Percentiles rank a stretch among this genome's conserved stretches.
Evolutionary conservation across 2,113 vertebrate genomes (phyloP).

Genomic region (Pipa parva): DNA sequence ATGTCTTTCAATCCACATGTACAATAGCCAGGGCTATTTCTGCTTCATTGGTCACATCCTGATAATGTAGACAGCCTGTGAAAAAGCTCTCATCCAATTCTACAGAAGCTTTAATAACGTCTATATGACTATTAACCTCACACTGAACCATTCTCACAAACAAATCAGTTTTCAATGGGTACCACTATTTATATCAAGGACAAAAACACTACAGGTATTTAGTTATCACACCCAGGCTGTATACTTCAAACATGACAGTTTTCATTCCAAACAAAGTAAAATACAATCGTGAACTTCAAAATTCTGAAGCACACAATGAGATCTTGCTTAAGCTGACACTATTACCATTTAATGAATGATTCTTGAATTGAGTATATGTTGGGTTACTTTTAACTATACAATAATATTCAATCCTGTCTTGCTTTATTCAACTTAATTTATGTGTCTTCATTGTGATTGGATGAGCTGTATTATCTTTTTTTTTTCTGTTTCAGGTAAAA

Average conservation of each 20-base stretch:
- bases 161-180: slow-evolving; percentile 2
- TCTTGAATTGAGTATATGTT: too few relatives aligned
- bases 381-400: too few relatives aligned
- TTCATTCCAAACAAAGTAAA: too few relatives aligned
- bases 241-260: neutral
- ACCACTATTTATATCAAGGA: neutral
- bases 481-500: too few relatives aligned
- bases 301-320: too few relatives aligned
- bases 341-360: too few relatives aligned
- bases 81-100: slow-evolving; percentile 6
- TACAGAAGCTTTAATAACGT: neutral
- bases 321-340: too few relatives aligned
- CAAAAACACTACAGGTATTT: neutral
- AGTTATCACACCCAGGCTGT: neutral
- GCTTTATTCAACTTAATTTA: too few relatives aligned
- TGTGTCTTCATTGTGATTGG: too few relatives aligned
- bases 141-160: neutral
- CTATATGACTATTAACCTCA: slow-evolving; percentile 1
- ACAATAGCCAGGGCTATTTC: neutral
- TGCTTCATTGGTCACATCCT: neutral
- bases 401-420: too few relatives aligned
- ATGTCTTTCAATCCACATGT: neutral
- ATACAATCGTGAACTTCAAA: too few relatives aligned
- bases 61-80: neutral
- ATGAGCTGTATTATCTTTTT: too few relatives aligned